Evolutionary conservation across 2,888 invertebrate genomes (phyloP), one percentile per base, ranked within the genome.

Genomic region (Caenorhabditis becei): DNA sequence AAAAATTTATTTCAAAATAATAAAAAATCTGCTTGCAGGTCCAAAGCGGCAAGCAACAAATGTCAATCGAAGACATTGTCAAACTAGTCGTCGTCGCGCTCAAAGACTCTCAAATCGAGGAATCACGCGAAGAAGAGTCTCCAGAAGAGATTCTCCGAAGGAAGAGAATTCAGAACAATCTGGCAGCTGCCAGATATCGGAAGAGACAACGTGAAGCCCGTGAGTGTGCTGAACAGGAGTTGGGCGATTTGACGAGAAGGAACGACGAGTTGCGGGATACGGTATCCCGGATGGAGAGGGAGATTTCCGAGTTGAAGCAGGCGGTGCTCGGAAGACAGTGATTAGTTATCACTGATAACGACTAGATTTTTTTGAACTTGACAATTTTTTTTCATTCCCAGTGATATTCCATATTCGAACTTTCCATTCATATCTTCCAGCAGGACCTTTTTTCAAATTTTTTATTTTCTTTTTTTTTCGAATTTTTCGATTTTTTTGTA

Each of bases 141-240:
- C 89, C 88, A 7, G 89, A 87, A 72, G 88, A 88, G 62, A 89
- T 89, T 61, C 77, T 89, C 24, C 70, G 85, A 37, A 61, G 88
- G 26, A 89, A 89, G 65, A 63, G 89, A 18, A 83, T 88, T 49
- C 88, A 89, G 88, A 89, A 89, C 80, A 89, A 89, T 71, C 82
- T 87, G 37, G 89, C 89, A 2, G 89, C 89, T 0, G 89, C 89
- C 7, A 77, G 89, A 14, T 89, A 89, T 65, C 85, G 89, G 1
- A 83, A 86, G 49, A 72, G 89, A 49, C 89, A 89, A 72, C 71
- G 85, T 8, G 88, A 88, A 35, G 88, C 87, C 8, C 82, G 85
- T 23, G 75, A 83, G 26, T 58, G 58, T 24, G 84, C 83, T 11
- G 80, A 83, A 56, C 77, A 80, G 16, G 89, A 89, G 54, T 53